Base-by-base conservation (phyloP, 2,888 invertebrate species). In the Macaria notata region DNA sequence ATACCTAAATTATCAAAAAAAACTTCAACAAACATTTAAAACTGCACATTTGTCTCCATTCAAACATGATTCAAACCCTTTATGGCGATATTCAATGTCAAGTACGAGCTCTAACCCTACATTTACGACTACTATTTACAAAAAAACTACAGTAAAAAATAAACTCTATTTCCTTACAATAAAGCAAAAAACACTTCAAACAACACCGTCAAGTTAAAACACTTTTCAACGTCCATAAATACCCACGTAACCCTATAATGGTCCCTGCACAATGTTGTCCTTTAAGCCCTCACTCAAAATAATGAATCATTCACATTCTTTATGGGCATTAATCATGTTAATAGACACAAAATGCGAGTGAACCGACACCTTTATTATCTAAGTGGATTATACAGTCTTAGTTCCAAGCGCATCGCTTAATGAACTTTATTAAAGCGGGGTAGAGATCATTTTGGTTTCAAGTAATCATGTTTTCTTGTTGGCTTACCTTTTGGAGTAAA, bases 401-500 rank as follows among this genome's bases (percentile, higher is more conserved):
- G 56, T 62, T 61, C 54, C 54, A 63, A 62, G 46, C 49, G 46
- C 41, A 45, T 44, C 44, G 46, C 49, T 57, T 38, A 56, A 59
- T 50, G 42, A 41, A 41, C 53, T 52, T 60, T 56, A 55, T 56
- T 39, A 49, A 9, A 29, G 31, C 31, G 38, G 30, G n/a, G 29
- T 38, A 51, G 30, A 42, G 38, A 52, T 38, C 31, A 61, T 46
- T 39, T 49, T 56, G 31, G 49, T 53, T 51, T 61, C 47, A 47
- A 19, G 54, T 42, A 44, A 54, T 46, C 45, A 41, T 42, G 8
- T 38, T 38, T 38, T 9, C 7, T 43, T n/a, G 19, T 58, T 4
- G 29, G 57, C 75, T 71, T 70, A 78, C 78, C 78, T 68, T 68
- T 56, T 62, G 52, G 54, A 57, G 19, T 53, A 51, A 56, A 50